phyloP scores from a whole-genome alignment of 2,797 vertebrate species.

The Tapirus indicus region DNA sequence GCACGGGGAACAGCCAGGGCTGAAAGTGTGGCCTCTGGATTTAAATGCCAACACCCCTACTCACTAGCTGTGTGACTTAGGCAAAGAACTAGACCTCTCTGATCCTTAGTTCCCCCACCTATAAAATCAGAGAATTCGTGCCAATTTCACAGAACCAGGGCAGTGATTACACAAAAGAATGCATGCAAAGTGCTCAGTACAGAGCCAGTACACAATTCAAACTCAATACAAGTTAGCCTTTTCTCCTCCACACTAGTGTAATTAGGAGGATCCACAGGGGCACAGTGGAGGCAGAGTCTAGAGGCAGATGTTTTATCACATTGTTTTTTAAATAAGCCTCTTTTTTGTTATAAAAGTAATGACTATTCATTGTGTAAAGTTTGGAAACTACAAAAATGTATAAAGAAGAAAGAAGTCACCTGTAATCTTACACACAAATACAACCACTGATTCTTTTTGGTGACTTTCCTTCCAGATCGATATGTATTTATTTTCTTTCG shows the following conservation, averaged over 20 bases:
- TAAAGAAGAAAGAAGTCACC: constrained; percentile 47
- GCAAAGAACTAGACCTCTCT: constrained; percentile 10
- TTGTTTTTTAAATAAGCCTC: background rate
- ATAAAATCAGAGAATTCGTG: background rate
- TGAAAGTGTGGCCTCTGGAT: background rate
- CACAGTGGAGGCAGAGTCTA: background rate
- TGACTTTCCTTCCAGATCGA: constrained; percentile 19
- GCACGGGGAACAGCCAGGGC: background rate
- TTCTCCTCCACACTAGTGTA: background rate
- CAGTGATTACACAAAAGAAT: background rate
- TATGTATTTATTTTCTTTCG: constrained; percentile 45
- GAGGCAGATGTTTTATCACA: background rate
- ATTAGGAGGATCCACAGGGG: background rate
- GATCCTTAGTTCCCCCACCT: background rate
- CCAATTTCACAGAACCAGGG: background rate
- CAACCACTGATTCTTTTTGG: constrained; percentile 38
- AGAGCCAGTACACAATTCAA: background rate
- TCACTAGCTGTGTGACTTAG: background rate
- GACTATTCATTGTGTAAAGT: background rate
- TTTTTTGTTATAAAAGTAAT: constrained; percentile 24
- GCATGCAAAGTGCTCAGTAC: background rate
- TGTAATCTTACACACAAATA: constrained; percentile 42
- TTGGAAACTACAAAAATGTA: constrained; percentile 8
- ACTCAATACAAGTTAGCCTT: background rate
- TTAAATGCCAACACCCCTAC: background rate